Base-by-base conservation (phyloP, 2,888 invertebrate genomes). In the Tridacna crocea region DNA sequence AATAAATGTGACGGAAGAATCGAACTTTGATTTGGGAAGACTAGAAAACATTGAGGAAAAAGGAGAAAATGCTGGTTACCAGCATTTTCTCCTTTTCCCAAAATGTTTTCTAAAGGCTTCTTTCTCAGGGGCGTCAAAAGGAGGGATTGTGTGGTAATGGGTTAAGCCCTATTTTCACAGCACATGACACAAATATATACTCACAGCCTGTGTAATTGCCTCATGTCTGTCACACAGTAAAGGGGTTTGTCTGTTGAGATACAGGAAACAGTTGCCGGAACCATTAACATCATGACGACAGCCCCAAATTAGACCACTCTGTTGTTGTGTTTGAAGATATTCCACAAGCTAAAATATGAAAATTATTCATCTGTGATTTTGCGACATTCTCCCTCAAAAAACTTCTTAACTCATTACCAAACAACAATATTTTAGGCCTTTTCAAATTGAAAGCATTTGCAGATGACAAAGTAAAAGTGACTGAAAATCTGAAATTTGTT, bases 151-250 rank as follows among this genome's bases (percentile, higher is more conserved):
- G n/a, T n/a, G n/a, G n/a, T n/a, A n/a, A n/a, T n/a, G n/a, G n/a
- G n/a, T n/a, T n/a, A n/a, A n/a, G n/a, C n/a, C n/a, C n/a, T n/a
- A n/a, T n/a, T n/a, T n/a, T n/a, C n/a, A n/a, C n/a, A n/a, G n/a
- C n/a, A n/a, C n/a, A n/a, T n/a, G n/a, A n/a, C n/a, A 36, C 36
- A 55, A 55, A 55, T n/a, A 66, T 27, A 48, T 47, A 73, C 77
- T 51, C 80, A 91, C 92, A 84, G 89, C 87, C 83, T 90, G 85
- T 13, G 91, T 89, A 58, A 92, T 86, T 27, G 90, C 91, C 75
- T 92, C 92, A 83, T 91, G 89, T 36, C 91, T 79, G 75, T 92
- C 91, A 88, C 89, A 88, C 60, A 92, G 88, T 47, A 88, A 78
- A n/a, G 79, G 46, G 8, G 91, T 83, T 46, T 88, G 82, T 55